Conservation (phyloP, 1,140 invertebrate species). For the Nymphalis io region DNA sequence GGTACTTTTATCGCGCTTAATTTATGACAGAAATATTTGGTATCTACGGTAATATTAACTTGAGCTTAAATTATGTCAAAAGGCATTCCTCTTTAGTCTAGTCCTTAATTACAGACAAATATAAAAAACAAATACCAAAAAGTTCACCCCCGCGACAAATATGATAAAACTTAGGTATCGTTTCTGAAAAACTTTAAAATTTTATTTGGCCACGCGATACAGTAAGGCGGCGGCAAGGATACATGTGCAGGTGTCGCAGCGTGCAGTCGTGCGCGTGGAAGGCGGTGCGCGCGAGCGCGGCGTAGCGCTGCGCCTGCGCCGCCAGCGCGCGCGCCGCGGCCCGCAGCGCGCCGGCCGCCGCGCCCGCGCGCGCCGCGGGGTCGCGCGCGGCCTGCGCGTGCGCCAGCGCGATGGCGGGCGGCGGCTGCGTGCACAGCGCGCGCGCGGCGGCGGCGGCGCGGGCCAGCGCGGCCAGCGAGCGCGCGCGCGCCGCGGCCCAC, state of each 20-base stretch:
- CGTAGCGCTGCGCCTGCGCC: conserved; percentile 88
- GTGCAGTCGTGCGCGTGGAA: conserved; percentile 96
- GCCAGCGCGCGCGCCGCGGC: conserved; percentile 90
- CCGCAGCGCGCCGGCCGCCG: conserved; percentile 85
- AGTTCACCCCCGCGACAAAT: too few species aligned
- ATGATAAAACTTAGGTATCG: too few species aligned
- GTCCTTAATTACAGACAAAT: too few species aligned
- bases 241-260: conserved; percentile 89
- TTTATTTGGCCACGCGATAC: too few species aligned
- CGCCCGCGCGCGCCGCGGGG: conserved; percentile 94
- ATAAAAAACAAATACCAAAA: too few species aligned
- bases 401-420: conserved; percentile 93
- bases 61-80: too few species aligned
- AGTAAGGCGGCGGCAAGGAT: conserved; percentile 64
- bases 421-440: conserved; percentile 93
- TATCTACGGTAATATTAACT: too few species aligned
- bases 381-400: conserved; percentile 92
- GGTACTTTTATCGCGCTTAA: background rate
- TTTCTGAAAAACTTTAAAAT: too few species aligned
- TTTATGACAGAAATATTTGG: background rate
- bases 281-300: conserved; percentile 92
- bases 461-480: conserved; percentile 88
- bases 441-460: conserved; percentile 89
- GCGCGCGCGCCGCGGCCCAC: conserved; percentile 89
- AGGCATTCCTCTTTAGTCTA: too few species aligned